Evolutionary conservation across 2,888 invertebrate genomes (phyloP), one percentile per base, ranked within the genome.

Genomic region (Diadegma fenestrale): DNA sequence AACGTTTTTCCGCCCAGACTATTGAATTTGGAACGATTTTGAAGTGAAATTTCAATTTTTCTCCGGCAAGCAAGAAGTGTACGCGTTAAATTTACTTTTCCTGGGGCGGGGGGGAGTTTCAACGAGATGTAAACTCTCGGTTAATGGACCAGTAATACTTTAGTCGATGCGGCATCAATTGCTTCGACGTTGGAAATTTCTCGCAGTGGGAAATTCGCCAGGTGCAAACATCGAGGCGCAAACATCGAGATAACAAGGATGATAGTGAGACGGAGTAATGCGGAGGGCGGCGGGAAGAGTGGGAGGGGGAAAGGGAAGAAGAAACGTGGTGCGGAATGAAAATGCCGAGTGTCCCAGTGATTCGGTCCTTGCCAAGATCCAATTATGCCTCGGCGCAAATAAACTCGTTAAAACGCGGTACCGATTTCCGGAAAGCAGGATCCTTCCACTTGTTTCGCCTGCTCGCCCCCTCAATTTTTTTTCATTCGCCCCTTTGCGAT

Each of bases 301-400:
- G 6, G n/a, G 22, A 63, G 7, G 33, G n/a, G 22, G 14, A 37
- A 33, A 58, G 58, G 10, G 51, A 48, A 43, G 26, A 73, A 51
- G 26, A 33, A 75, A 58, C 48, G 51, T 51, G 63, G 71, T 37
- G 69, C 48, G 30, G 41, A n/a, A 61, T 41, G 79, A 64, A 66
- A 66, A 80, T 45, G 22, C 37, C 63, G 71, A 71, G 72, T 71
- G 66, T 68, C 61, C 72, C 33, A 58, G 80, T 68, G 61, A 84
- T 87, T 83, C 61, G 64, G 66, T 77, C 69, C 73, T 51, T 37
- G 75, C 76, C 71, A 48, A 84, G 72, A 86, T 88, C 82, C 87
- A 88, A 90, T 89, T 88, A 87, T 85, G 72, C 76, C 71, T 51
- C 43, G 1, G 83, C 63, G 73, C 79, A 85, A 89, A 86, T 88